Percentiles rank a stretch among this genome's conserved stretches.
Evolutionary conservation across 2,113 vertebrate genomes (phyloP).

Genomic region (Lanius collurio): DNA sequence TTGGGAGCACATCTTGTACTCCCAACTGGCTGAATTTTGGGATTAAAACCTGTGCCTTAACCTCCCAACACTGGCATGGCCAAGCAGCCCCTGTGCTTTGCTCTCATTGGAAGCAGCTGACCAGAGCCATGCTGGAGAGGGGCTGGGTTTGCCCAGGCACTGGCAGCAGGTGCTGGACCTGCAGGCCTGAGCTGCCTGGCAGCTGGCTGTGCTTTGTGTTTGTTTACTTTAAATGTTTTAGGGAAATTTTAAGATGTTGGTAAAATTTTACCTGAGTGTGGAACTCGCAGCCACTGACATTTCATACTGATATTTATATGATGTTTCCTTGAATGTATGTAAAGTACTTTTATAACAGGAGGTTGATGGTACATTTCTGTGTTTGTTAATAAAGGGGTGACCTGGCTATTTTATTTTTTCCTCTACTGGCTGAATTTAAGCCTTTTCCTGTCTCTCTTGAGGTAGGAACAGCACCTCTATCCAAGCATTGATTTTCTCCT

Average conservation of each 20-base stretch:
- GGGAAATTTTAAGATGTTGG: neutral
- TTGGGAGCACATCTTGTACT: fast-evolving
- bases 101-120: neutral
- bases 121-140: neutral
- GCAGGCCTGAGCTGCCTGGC: neutral
- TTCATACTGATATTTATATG: slow-evolving; percentile 49
- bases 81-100: neutral
- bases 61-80: neutral
- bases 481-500: neutral
- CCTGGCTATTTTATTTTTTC: slow-evolving; percentile 38
- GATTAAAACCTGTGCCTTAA: slow-evolving; percentile 62
- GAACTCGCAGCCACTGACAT: slow-evolving; percentile 28
- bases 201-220: neutral
- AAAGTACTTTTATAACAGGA: slow-evolving; percentile 45
- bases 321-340: slow-evolving; percentile 52
- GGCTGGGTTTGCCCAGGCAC: neutral
- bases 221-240: slow-evolving; percentile 7
- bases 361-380: slow-evolving; percentile 38
- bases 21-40: neutral
- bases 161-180: neutral
- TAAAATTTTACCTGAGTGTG: neutral
- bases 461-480: neutral
- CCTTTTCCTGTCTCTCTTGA: neutral
- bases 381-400: slow-evolving; percentile 45
- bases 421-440: slow-evolving; percentile 21